Percentiles rank a stretch among this genome's conserved stretches.
These are phyloP conservation scores for Trypoxylon attenuatum DNA, from an alignment of 2,888 invertebrate species.

Conservation along the genomic window DNA sequence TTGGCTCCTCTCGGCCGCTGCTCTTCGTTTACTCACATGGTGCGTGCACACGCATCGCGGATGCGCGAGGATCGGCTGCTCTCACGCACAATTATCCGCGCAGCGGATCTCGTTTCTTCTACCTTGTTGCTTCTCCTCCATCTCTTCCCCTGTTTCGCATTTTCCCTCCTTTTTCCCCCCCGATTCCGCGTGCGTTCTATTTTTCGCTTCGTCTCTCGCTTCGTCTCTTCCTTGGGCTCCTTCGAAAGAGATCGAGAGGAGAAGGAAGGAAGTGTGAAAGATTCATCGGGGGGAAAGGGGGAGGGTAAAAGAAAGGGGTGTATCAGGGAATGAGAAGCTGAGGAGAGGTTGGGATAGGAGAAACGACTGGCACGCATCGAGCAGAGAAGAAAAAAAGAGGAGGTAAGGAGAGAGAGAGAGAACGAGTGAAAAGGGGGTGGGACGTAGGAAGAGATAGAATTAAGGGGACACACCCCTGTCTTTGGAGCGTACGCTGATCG, in stretches of 20 bases:
- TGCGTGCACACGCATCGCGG: not conserved
- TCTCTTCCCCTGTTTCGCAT: too few species aligned
- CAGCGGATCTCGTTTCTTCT: not conserved
- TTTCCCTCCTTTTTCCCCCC: too few species aligned
- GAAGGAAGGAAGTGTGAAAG: constrained; percentile 23
- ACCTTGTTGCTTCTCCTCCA: too few species aligned
- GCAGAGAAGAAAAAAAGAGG: constrained; percentile 6
- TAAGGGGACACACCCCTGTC: constrained; percentile 67
- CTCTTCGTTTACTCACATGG: not conserved
- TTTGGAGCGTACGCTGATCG: constrained; percentile 72
- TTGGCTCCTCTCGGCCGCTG: not conserved
- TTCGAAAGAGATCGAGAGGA: not conserved
- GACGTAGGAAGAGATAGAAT: constrained; percentile 35
- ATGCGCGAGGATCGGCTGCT: constrained; percentile 1
- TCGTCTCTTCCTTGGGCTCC: too few species aligned
- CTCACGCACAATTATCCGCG: constrained; percentile 17
- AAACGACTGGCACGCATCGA: too few species aligned
- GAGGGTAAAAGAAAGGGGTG: constrained; percentile 12
- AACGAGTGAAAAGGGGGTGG: constrained; percentile 8
- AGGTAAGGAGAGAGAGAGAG: constrained; percentile 5
- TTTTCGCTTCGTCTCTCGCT: too few species aligned
- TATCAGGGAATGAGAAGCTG: not conserved
- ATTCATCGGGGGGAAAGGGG: constrained; percentile 29
- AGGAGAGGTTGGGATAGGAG: too few species aligned
- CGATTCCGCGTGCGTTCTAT: too few species aligned